phyloP scores from a whole-genome alignment of 2,113 vertebrate genomes.

The Vanacampus margaritifer region DNA sequence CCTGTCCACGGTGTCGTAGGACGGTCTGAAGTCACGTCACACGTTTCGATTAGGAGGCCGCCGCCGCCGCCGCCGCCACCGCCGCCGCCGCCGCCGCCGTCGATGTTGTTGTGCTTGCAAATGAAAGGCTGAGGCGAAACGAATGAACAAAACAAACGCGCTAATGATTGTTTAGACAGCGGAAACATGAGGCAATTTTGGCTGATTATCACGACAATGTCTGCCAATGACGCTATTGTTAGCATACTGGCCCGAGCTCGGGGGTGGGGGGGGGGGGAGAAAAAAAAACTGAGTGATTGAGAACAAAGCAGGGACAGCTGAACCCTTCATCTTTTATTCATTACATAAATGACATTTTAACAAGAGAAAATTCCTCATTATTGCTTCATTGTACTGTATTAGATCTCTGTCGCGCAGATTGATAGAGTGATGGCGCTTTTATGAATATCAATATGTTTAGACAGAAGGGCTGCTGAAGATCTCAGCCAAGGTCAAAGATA shows the following conservation, averaged over 20 bases:
- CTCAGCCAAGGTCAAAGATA: conserved; percentile 68
- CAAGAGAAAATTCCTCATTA: conserved; percentile 75
- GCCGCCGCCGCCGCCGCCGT: conserved; percentile 61
- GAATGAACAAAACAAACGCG: conserved; percentile 72
- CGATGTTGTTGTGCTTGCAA: conserved; percentile 60
- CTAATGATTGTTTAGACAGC: conserved; percentile 74
- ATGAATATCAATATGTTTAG: conserved; percentile 73
- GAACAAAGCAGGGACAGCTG: conserved; percentile 70
- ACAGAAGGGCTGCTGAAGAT: conserved; percentile 52
- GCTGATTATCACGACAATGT: conserved; percentile 71
- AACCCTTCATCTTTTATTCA: conserved; percentile 74
- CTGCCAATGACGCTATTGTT: conserved; percentile 72
- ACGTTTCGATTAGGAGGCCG: conserved; percentile 68
- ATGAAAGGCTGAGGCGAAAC: conserved; percentile 66
- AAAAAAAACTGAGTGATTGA: conserved; percentile 55
- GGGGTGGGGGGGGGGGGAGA: conserved; percentile 17
- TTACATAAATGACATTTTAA: conserved; percentile 75
- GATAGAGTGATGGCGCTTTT: conserved; percentile 69
- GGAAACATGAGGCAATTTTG: conserved; percentile 71
- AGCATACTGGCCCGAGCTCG: conserved; percentile 58
- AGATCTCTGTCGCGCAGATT: conserved; percentile 68
- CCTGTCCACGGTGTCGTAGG: conserved; percentile 65
- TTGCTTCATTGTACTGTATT: conserved; percentile 73
- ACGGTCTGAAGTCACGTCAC: conserved; percentile 62
- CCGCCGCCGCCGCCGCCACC: conserved; percentile 55